Evolutionary conservation across 2,888 invertebrate genomes (phyloP).

Genomic region (Dioctria rufipes): DNA sequence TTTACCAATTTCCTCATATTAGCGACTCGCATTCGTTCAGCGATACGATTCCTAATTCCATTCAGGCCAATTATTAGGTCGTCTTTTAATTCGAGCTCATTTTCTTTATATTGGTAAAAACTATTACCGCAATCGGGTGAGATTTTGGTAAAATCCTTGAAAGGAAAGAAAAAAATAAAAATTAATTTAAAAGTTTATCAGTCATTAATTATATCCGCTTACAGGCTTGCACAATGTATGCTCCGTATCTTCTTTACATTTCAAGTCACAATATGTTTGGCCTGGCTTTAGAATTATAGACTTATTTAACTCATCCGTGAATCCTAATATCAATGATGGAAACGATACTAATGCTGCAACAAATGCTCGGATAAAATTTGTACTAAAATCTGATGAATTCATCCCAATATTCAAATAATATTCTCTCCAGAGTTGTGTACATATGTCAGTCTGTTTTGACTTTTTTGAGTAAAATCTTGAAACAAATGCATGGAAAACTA

Average conservation of each 20-base stretch:
- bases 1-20: conserved; percentile 49
- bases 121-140: not conserved
- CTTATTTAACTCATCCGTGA: conserved; percentile 59
- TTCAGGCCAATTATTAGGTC: conserved; percentile 55
- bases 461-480: too few species aligned
- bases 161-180: not conserved
- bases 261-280: conserved; percentile 56
- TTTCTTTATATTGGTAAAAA: conserved; percentile 21
- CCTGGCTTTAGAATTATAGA: conserved; percentile 54
- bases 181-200: not conserved
- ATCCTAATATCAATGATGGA: not conserved
- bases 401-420: too few species aligned
- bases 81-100: not conserved
- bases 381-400: too few species aligned
- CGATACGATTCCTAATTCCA: conserved; percentile 55
- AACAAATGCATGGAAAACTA: too few species aligned
- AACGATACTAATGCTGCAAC: too few species aligned
- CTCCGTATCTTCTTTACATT: conserved; percentile 35
- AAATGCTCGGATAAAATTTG: too few species aligned
- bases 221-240: conserved; percentile 60
- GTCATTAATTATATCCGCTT: not conserved
- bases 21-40: conserved; percentile 13
- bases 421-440: too few species aligned
- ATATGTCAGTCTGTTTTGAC: too few species aligned
- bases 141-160: not conserved